A percentile compares a stretch with the other conserved stretches of the same genome.
Conservation (phyloP, 2,888 invertebrate species). For the Lochmaea capreae region DNA sequence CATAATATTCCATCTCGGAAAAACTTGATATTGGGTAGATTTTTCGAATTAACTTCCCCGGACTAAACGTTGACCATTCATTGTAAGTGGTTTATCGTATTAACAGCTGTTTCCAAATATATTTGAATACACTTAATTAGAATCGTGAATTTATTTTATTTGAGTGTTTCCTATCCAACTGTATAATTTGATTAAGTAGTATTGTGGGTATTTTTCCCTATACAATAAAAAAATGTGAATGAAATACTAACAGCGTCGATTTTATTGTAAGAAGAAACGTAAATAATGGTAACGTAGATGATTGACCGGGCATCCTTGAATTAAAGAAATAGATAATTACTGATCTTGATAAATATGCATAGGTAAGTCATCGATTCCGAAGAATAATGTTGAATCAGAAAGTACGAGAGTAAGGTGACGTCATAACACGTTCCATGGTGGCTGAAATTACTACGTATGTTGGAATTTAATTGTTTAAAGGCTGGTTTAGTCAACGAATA, state of each 20-base stretch:
- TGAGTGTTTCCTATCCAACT: not conserved
- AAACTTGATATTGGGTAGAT: too few relatives aligned
- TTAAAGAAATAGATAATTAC: not conserved
- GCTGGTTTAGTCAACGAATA: too few relatives aligned
- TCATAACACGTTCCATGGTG: not conserved
- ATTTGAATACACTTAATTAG: too few relatives aligned
- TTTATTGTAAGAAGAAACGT: not conserved
- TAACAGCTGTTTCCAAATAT: too few relatives aligned
- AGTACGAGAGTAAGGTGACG: slow-evolving; percentile 3
- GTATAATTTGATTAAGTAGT: not conserved
- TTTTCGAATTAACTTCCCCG: too few relatives aligned
- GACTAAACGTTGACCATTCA: too few relatives aligned
- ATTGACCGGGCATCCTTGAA: slow-evolving; percentile 8
- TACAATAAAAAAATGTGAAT: not conserved
- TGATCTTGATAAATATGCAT: not conserved
- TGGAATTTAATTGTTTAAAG: not conserved
- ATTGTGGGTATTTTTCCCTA: not conserved
- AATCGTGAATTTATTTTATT: too few relatives aligned
- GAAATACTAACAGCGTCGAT: not conserved
- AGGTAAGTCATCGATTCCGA: slow-evolving; percentile 5
- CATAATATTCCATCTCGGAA: too few relatives aligned
- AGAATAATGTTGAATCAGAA: slow-evolving; percentile 12
- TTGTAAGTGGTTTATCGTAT: too few relatives aligned
- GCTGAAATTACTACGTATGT: not conserved
- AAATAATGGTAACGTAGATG: not conserved